Percentiles rank a stretch among this genome's conserved stretches.
Conservation (phyloP, 2,797 vertebrate species). For the Limosa lapponica region DNA sequence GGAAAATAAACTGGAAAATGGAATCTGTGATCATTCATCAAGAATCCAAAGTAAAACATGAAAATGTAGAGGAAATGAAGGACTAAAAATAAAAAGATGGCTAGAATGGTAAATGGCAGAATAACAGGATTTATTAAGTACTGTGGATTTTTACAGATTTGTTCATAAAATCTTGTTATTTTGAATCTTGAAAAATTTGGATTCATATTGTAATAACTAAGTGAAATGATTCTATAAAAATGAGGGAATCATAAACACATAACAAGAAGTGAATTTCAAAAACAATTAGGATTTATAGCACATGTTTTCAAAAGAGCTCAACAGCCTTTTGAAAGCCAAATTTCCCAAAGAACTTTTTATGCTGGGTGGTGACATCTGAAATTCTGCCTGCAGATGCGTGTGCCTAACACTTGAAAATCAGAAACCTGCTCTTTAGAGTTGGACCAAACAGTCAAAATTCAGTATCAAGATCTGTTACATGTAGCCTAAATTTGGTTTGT, state of each 20-base stretch:
- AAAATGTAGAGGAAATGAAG: constrained; percentile 56
- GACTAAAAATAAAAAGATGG: constrained; percentile 53
- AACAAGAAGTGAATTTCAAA: constrained; percentile 20
- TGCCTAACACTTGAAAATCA: not conserved
- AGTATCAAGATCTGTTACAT: not conserved
- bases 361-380: not conserved
- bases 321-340: not conserved
- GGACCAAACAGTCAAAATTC: not conserved
- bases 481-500: not conserved
- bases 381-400: not conserved
- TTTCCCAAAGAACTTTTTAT: not conserved
- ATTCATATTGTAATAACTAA: not conserved
- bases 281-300: constrained; percentile 11
- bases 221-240: not conserved
- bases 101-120: constrained; percentile 43
- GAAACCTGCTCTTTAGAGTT: not conserved
- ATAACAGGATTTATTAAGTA: constrained; percentile 52
- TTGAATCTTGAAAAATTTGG: not conserved
- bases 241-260: not conserved
- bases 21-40: constrained; percentile 58
- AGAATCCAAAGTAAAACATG: constrained; percentile 61
- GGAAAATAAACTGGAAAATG: constrained; percentile 63
- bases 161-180: constrained; percentile 9
- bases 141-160: constrained; percentile 22
- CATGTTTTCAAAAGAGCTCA: constrained; percentile 32